phyloP scores from a whole-genome alignment of 2,888 invertebrate species.

The Diarsia dahlii region DNA sequence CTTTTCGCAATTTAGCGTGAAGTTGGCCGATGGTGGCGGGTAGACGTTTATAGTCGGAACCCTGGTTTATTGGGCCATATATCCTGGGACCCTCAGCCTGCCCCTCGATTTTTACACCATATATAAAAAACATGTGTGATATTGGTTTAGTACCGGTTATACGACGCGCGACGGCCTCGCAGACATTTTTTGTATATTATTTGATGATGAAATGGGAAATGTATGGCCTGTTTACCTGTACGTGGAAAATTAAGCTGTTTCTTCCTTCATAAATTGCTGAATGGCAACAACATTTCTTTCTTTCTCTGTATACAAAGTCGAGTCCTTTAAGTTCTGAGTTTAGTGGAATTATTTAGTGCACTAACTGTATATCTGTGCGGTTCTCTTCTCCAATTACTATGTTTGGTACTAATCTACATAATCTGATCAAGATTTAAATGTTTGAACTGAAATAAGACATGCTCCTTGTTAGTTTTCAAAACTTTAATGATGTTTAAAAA shows the following conservation, averaged over 20 bases:
- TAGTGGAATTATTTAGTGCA: background rate
- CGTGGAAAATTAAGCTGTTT: background rate
- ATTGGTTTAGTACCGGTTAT: conserved; percentile 68
- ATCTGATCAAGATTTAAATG: background rate
- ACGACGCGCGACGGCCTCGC: conserved; percentile 30
- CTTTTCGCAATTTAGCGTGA: conserved; percentile 80
- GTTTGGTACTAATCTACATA: background rate
- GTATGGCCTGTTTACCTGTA: background rate
- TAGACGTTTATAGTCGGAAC: conserved; percentile 81
- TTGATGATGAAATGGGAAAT: conserved; percentile 44
- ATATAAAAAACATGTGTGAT: conserved; percentile 81
- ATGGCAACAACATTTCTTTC: background rate
- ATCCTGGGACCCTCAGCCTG: conserved; percentile 76
- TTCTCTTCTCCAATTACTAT: background rate
- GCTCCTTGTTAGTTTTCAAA: background rate
- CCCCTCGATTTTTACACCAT: conserved; percentile 76
- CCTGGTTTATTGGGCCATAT: conserved; percentile 87
- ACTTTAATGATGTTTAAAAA: no score
- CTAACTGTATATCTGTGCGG: background rate
- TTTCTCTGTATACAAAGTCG: background rate
- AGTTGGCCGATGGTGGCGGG: conserved; percentile 74
- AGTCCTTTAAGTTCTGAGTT: background rate
- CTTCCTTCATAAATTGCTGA: background rate
- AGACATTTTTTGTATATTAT: conserved; percentile 24
- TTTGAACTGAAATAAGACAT: background rate